Percentiles rank a stretch among this genome's conserved stretches.
These are phyloP conservation scores for Pseudois nayaur DNA, from an alignment of 2,113 vertebrate species.

Conservation along the genomic window DNA sequence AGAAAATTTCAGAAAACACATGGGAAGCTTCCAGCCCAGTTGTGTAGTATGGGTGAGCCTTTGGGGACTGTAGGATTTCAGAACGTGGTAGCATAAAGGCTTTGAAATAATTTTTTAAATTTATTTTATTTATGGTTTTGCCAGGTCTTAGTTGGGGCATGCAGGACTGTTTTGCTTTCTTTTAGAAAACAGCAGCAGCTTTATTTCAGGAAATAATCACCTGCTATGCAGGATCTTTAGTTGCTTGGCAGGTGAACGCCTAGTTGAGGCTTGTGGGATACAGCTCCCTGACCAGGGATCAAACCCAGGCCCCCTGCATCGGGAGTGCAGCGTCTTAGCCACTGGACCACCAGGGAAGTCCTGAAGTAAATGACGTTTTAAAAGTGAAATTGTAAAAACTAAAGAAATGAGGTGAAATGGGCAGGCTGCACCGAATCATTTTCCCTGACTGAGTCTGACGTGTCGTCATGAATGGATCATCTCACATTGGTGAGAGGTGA, in stretches of 20 bases:
- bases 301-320: neutral
- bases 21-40: neutral
- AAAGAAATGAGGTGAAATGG: neutral
- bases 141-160: neutral
- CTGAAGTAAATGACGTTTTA: neutral
- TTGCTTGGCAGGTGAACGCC: neutral
- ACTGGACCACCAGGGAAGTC: neutral
- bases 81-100: neutral
- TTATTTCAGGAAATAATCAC: neutral
- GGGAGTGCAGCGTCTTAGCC: fast-evolving
- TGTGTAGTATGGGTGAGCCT: neutral
- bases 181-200: neutral
- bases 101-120: neutral
- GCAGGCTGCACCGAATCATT: neutral
- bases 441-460: neutral
- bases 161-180: neutral
- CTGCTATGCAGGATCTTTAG: neutral
- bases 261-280: neutral
- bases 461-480: neutral
- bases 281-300: neutral
- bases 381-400: neutral
- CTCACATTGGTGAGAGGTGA: neutral
- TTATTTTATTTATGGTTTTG: neutral
- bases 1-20: neutral
- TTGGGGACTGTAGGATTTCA: neutral